A percentile compares a stretch with the other conserved stretches of the same genome.
Conservation (phyloP, 2,888 invertebrate species). For the Melolontha melolontha region DNA sequence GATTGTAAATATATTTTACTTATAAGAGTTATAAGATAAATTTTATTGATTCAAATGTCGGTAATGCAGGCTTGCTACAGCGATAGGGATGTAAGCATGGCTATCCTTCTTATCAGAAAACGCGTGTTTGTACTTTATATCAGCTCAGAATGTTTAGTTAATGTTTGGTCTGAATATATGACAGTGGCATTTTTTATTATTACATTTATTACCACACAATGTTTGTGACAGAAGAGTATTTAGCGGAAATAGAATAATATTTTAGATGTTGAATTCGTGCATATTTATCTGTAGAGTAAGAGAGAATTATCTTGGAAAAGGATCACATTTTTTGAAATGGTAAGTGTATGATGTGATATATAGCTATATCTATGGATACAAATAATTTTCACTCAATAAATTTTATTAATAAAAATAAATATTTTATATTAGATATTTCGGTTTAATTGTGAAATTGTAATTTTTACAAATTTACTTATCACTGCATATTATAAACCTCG, state of each 20-base stretch:
- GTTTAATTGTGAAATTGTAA: neutral
- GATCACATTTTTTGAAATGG: conserved; percentile 40
- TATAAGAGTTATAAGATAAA: too few relatives aligned
- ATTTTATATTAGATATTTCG: too few relatives aligned
- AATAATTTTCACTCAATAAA: neutral
- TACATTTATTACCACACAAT: conserved; percentile 17
- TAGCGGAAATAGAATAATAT: conserved; percentile 16
- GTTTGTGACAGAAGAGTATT: conserved; percentile 20
- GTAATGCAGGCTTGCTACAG: conserved; percentile 40
- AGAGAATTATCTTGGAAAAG: conserved; percentile 18
- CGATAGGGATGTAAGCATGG: conserved; percentile 35
- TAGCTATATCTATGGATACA: neutral
- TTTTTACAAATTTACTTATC: neutral
- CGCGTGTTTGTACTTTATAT: conserved; percentile 37
- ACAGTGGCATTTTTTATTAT: conserved; percentile 15
- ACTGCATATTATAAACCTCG: neutral
- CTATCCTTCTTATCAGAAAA: conserved; percentile 40
- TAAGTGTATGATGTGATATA: conserved; percentile 17
- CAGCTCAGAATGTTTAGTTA: conserved; percentile 42
- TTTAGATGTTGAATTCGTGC: conserved; percentile 5
- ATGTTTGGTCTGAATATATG: conserved; percentile 30
- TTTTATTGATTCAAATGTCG: conserved; percentile 41
- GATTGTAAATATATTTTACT: too few relatives aligned
- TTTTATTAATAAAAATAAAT: too few relatives aligned
- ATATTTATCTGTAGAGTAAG: conserved; percentile 4